Evolutionary conservation across 2,113 vertebrate species (phyloP).

Genomic region (Oenanthe melanoleuca): DNA sequence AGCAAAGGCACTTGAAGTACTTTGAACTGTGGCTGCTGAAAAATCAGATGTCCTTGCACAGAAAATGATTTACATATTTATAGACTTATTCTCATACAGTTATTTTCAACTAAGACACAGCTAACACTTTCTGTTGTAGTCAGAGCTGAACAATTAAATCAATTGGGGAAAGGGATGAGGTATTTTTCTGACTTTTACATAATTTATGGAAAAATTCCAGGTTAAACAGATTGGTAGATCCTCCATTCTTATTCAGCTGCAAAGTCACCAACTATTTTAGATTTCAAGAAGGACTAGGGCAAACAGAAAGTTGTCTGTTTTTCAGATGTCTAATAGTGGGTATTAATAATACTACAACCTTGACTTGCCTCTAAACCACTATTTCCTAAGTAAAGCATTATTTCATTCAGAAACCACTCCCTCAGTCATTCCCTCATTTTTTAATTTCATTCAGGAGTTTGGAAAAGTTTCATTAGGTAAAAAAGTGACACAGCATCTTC

Average conservation of each 20-base stretch:
- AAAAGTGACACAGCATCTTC: background rate
- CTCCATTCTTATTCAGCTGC: background rate
- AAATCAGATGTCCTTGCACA: background rate
- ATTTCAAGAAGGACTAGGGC: background rate
- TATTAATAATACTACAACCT: background rate
- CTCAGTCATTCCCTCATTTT: background rate
- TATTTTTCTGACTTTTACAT: background rate
- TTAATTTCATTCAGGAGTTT: background rate
- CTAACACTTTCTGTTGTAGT: background rate
- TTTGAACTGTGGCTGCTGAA: background rate
- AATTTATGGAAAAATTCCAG: background rate
- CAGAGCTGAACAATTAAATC: background rate
- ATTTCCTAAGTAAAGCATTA: background rate
- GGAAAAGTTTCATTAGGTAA: background rate
- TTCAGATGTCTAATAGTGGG: background rate
- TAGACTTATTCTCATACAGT: background rate
- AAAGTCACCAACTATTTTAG: background rate
- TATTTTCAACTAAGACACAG: background rate
- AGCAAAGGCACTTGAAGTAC: background rate
- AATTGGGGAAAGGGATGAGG: background rate
- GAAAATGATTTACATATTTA: background rate
- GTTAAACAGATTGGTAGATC: background rate
- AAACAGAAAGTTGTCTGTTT: background rate
- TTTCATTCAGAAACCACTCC: background rate
- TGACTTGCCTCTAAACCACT: background rate